Base-by-base conservation (phyloP, 2,113 vertebrate genomes). In the Ammodytes dubius region DNA sequence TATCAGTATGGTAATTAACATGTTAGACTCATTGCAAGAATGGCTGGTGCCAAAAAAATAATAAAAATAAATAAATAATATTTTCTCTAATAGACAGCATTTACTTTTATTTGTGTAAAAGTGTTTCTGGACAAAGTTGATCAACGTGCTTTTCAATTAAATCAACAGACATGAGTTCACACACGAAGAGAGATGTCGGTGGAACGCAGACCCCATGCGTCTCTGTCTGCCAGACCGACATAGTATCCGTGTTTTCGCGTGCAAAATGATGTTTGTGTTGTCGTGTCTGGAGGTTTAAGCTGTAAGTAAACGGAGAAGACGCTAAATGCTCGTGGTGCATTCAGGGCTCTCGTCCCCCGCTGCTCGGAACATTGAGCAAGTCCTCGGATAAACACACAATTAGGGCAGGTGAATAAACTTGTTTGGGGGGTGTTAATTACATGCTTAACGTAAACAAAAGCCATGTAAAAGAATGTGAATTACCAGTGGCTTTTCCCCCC, bases 341-440 rank as follows among this genome's bases (percentile, higher is more conserved):
- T 95, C 91, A 94, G 82, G 87, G 86, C 88, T 70, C 74, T 59
- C 7, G 88, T 92, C 93, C 83, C 95, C 95, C 87, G 95, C 95
- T 95, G 95, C 85, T 95, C 85, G 75, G 86, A 93, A 93, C 91
- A 94, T 93, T 94, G 88, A 92, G 88, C 87, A 82, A 93, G 92
- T 90, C 90, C 82, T 82, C 87, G 94, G 94, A 95, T 95, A 96
- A 95, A 95, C 93, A 96, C 93, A 95, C 95, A 95, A 95, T 95
- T 95, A 95, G 90, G 84, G 93, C 94, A 95, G 95, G 95, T 95
- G 95, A 95, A 95, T 95, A 89, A 95, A 96, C 95, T 93, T 95
- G 94, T 95, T 96, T 95, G 90, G 93, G 92, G 93, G 93, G 95
- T 95, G 95, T 95, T 95, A 96, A 96, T 96, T 93, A 95, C 95